phyloP scores from a whole-genome alignment of 2,797 vertebrate species.

The Catostomus latipinnis region DNA sequence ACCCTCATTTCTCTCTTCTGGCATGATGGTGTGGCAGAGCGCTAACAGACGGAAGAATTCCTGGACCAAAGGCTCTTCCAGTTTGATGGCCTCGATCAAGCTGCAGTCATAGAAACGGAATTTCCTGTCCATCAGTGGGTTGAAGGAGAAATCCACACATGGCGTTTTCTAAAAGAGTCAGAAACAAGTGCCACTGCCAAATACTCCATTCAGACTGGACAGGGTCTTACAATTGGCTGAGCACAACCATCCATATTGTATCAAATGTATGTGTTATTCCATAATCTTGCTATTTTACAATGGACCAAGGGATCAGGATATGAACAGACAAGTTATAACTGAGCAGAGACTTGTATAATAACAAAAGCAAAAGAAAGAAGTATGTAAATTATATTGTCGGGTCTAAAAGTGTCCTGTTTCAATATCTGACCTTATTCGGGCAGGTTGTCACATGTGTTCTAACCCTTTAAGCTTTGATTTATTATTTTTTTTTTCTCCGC shows the following conservation, averaged over 20 bases:
- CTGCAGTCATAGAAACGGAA: constrained; percentile 76
- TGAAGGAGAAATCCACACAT: constrained; percentile 79
- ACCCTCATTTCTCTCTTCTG: constrained; percentile 80
- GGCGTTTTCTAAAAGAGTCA: constrained; percentile 75
- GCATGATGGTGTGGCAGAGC: constrained; percentile 82
- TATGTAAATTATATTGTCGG: too few relatives aligned
- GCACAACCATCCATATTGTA: not conserved
- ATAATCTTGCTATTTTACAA: not conserved
- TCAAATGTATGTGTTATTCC: not conserved
- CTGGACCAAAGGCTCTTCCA: constrained; percentile 72
- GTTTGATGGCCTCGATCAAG: constrained; percentile 75
- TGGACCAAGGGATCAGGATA: too few relatives aligned
- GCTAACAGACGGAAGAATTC: constrained; percentile 81
- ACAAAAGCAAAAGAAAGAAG: too few relatives aligned
- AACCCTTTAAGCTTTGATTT: too few relatives aligned
- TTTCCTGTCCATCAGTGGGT: constrained; percentile 69
- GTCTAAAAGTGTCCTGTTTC: too few relatives aligned
- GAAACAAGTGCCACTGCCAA: constrained; percentile 28
- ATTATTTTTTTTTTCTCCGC: too few relatives aligned
- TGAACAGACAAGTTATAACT: too few relatives aligned
- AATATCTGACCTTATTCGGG: too few relatives aligned
- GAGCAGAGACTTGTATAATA: too few relatives aligned
- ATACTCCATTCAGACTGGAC: not conserved
- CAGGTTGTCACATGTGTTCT: too few relatives aligned
- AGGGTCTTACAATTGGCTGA: not conserved